Evolutionary conservation across 1,140 invertebrate genomes (phyloP).

Genomic region (Anagrus nilaparvatae): DNA sequence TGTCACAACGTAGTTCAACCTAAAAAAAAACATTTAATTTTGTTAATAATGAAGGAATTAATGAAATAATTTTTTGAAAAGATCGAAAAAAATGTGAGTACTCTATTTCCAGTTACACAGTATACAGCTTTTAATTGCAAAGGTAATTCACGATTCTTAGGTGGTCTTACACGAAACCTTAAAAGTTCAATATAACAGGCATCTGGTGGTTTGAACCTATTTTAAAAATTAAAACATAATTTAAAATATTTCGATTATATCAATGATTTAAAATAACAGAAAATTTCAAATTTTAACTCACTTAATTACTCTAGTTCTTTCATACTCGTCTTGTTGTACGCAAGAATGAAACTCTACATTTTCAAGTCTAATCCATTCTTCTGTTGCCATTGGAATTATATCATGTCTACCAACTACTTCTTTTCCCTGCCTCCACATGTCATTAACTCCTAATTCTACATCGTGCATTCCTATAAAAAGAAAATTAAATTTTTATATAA

Average conservation of each 20-base stretch:
- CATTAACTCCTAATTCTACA: constrained; percentile 95
- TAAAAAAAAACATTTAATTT: constrained; percentile 28
- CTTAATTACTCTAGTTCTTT: constrained; percentile 84
- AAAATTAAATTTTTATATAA: neutral
- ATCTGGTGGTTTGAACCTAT: constrained; percentile 94
- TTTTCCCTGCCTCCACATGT: constrained; percentile 90
- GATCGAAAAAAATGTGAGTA: constrained; percentile 26
- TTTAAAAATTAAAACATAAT: constrained; percentile 8
- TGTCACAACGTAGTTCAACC: constrained; percentile 88
- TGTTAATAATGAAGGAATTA: neutral
- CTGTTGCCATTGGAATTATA: constrained; percentile 97
- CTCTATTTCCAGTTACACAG: constrained; percentile 76
- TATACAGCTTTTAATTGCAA: constrained; percentile 85
- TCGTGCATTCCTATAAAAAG: constrained; percentile 82
- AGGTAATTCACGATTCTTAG: constrained; percentile 93
- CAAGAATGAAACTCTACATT: constrained; percentile 89
- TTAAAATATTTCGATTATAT: constrained; percentile 1
- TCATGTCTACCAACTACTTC: constrained; percentile 98
- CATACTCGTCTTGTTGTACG: constrained; percentile 86
- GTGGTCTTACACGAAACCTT: constrained; percentile 91
- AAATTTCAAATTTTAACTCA: constrained; percentile 35
- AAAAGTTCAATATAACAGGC: constrained; percentile 96
- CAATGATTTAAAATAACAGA: constrained; percentile 7
- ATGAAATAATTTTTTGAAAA: neutral
- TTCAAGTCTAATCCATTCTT: constrained; percentile 98